phyloP scores from a whole-genome alignment of 1,140 invertebrate genomes.

The Drosophila tani region DNA sequence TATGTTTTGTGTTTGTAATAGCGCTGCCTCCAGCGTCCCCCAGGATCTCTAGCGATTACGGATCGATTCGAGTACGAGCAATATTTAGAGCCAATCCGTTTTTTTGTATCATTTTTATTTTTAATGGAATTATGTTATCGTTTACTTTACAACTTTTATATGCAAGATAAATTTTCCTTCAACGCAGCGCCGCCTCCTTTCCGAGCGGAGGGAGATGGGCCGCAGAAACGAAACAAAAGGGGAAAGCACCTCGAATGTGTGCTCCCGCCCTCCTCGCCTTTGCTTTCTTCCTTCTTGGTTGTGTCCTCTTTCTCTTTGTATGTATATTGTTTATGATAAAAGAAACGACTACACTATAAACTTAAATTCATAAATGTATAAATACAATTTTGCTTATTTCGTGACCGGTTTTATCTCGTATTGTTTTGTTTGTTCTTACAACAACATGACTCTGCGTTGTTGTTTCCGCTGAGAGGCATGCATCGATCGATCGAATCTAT shows the following conservation, averaged over 20 bases:
- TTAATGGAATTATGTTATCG: constrained; percentile 80
- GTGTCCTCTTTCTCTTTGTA: constrained; percentile 48
- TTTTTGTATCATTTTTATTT: constrained; percentile 67
- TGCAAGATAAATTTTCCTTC: constrained; percentile 49
- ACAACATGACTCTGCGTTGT: constrained; percentile 15
- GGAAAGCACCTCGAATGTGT: constrained; percentile 4
- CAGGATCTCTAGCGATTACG: constrained; percentile 6
- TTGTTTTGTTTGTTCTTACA: constrained; percentile 8
- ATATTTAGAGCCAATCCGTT: constrained; percentile 21
- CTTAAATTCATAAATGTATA: constrained; percentile 78
- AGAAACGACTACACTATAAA: constrained; percentile 74
- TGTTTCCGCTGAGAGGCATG: not conserved
- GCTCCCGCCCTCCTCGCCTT: constrained; percentile 4
- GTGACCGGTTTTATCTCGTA: constrained; percentile 26
- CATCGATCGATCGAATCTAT: constrained; percentile 11
- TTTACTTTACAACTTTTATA: constrained; percentile 74
- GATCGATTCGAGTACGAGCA: constrained; percentile 30
- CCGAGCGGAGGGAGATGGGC: not conserved
- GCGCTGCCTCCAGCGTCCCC: not conserved
- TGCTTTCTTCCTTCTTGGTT: constrained; percentile 19
- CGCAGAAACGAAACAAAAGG: constrained; percentile 28
- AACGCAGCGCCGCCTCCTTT: constrained; percentile 11
- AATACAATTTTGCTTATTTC: constrained; percentile 73
- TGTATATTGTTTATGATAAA: constrained; percentile 61
- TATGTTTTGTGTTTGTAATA: constrained; percentile 11